Percentiles rank a stretch among this genome's conserved stretches.
Conservation (phyloP, 1,140 invertebrate genomes). For the Heliconius melpomene region DNA sequence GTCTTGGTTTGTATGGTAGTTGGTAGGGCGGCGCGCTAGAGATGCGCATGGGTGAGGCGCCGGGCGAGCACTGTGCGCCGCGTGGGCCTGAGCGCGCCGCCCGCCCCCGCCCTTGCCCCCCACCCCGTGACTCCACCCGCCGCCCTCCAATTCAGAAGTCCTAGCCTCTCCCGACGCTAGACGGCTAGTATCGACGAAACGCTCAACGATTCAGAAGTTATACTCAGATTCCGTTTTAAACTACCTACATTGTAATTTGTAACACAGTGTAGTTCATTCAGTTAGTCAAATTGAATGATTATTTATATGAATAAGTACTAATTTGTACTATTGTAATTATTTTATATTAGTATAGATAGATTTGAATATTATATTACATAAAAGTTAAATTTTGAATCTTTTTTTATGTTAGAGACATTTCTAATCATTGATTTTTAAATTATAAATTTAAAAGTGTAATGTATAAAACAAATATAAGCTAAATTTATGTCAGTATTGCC, state of each 20-base stretch:
- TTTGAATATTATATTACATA: not conserved
- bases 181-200: constrained; percentile 15
- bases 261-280: not conserved
- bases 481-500: constrained; percentile 28
- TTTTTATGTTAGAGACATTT: not conserved
- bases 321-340: not conserved
- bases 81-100: constrained; percentile 35
- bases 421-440: not conserved
- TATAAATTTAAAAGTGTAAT: too few relatives aligned
- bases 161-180: constrained; percentile 33
- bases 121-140: constrained; percentile 31
- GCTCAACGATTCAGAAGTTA: constrained; percentile 16
- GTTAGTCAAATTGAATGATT: not conserved
- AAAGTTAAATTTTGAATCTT: not conserved
- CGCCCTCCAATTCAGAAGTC: constrained; percentile 41
- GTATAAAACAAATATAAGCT: too few relatives aligned
- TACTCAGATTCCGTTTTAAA: not conserved
- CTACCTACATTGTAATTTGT: not conserved
- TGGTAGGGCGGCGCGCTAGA: constrained; percentile 47
- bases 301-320: not conserved
- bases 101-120: constrained; percentile 33
- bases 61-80: constrained; percentile 72
- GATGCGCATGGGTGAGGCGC: constrained; percentile 73
- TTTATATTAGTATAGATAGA: not conserved
- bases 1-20: constrained; percentile 63